Evolutionary conservation across 2,113 vertebrate genomes (phyloP).

Genomic region (Ptilonorhynchus violaceus): DNA sequence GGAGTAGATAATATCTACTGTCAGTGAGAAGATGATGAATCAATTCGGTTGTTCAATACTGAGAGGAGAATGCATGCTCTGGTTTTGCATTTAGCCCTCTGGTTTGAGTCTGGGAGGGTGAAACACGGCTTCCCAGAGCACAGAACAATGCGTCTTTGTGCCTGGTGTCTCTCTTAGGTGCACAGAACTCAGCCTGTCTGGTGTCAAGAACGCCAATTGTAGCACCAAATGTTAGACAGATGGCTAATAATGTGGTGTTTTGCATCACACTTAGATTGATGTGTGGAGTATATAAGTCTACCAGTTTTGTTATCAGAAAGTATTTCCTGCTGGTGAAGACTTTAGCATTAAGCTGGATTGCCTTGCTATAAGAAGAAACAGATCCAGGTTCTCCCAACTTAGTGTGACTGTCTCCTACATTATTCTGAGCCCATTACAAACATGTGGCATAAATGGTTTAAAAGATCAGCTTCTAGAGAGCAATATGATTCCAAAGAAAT

Average conservation of each 20-base stretch:
- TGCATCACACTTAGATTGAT: background rate
- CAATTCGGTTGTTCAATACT: background rate
- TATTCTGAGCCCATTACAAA: background rate
- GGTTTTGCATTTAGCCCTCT: background rate
- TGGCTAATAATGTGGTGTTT: background rate
- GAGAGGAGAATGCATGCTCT: background rate
- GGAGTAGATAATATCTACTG: background rate
- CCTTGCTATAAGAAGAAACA: background rate
- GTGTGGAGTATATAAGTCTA: background rate
- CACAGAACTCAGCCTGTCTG: background rate
- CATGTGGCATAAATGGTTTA: background rate
- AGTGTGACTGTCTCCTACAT: background rate
- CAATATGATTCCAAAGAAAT: background rate
- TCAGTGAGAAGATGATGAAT: background rate
- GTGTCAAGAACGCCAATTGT: background rate
- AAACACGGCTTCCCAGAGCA: background rate
- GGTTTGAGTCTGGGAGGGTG: accelerated
- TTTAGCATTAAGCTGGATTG: background rate
- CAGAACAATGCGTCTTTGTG: background rate
- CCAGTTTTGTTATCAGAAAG: background rate
- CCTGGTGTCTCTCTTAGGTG: accelerated
- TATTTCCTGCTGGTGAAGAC: background rate
- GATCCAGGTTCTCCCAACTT: background rate
- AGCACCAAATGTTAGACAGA: background rate
- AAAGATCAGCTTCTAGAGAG: background rate